Percentiles rank a stretch among this genome's conserved stretches.
These are phyloP conservation scores for Diorhabda sublineata DNA, from an alignment of 1,140 invertebrate genomes.

Conservation along the genomic window DNA sequence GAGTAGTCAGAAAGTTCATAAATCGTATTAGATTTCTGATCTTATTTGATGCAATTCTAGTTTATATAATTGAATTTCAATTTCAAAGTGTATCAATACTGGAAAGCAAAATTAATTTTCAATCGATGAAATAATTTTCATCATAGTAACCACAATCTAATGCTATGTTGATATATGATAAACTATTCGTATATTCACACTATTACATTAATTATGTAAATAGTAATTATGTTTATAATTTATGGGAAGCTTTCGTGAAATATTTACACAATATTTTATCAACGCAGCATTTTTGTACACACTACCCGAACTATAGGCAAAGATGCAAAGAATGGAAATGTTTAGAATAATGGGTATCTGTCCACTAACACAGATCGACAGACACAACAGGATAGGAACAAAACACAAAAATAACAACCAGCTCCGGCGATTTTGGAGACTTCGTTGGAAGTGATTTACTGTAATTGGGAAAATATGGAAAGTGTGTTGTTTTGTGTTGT, in stretches of 20 bases:
- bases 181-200: too few relatives aligned
- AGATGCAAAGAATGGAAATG: background rate
- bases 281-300: background rate
- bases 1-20: too few relatives aligned
- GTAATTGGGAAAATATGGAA: conserved; percentile 2
- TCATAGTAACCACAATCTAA: too few relatives aligned
- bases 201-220: too few relatives aligned
- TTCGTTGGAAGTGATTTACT: background rate
- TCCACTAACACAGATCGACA: background rate
- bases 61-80: too few relatives aligned
- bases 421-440: background rate
- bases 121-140: too few relatives aligned
- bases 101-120: too few relatives aligned
- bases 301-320: background rate
- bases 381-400: background rate
- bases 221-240: too few relatives aligned
- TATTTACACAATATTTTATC: background rate
- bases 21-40: too few relatives aligned
- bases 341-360: background rate
- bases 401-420: background rate
- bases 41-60: too few relatives aligned
- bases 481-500: background rate
- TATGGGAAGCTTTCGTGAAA: background rate
- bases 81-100: too few relatives aligned
- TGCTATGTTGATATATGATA: too few relatives aligned